Evolutionary conservation across 2,888 invertebrate species (phyloP), one percentile per base, ranked within the genome.

Genomic region (Mimas tiliae): DNA sequence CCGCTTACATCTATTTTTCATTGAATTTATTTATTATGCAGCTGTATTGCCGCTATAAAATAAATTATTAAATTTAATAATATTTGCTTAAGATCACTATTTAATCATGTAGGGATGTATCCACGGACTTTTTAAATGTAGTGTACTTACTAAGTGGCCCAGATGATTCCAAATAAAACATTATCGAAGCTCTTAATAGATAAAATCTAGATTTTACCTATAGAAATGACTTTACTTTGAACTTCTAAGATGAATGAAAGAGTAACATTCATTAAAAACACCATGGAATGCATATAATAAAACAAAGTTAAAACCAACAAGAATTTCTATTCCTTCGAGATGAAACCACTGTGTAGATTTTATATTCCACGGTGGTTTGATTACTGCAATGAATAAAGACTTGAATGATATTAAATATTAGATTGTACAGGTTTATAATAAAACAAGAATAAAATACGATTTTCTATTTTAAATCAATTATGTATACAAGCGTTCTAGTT

Each of bases 401-500:
- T 16, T 8, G 50, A 19, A 19, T 50, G 19, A 50, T 50, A 50
- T 50, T 19, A 50, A 50, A 50, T 50, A 50, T 50, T 50, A 50
- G 19, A 48, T 48, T 16, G 45, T 65, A 68, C n/a, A 58, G 27
- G 64, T 67, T 67, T 55, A 55, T 38, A 52, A 62, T 70, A 68
- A 67, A 74, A 68, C 68, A 72, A 75, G 68, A 65, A 65, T 69
- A 51, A 58, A 68, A 73, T 70, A 55, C 55, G 34, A 55, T 55
- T 55, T 70, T 72, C 63, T 72, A 74, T 75, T 76, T 75, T 70
- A 74, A 72, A 72, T 72, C 69, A 68, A 72, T 77, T 71, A 72
- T 70, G 72, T 70, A 63, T 66, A 63, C 64, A 68, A 52, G 52
- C 70, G 72, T 74, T 75, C 66, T 71, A 71, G 69, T 72, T 77